Evolutionary conservation across 2,113 vertebrate genomes (phyloP), one percentile per base, ranked within the genome.

Genomic region (Lycaon pictus): DNA sequence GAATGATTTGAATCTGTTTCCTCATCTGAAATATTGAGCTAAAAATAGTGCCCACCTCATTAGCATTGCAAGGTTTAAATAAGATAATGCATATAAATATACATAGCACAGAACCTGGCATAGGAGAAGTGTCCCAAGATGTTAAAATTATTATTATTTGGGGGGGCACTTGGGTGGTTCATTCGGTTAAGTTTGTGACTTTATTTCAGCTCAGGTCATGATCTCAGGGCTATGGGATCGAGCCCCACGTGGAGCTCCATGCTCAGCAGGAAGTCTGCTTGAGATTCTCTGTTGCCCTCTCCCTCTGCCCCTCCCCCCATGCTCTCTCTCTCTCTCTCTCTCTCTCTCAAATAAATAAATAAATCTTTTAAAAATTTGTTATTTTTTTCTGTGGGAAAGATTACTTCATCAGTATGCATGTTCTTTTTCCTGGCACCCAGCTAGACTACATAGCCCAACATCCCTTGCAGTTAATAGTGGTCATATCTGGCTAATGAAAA

Each of bases 1-100:
- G 22, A 51, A 87, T 90, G 86, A 88, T 37, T 48, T 91, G 60
- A 86, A 67, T 19, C 72, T 97, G 27, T 93, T 90, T 97, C 32
- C 1, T 93, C 58, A 76, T 82, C 37, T 43, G 13, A 95, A 95
- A 97, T 87, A 53, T 0, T 74, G 27, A 15, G 7, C 27, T 92
- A 48, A 93, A 92, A 82, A 58, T 80, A 92, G 74, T 81, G n/a
- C 2, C 29, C 19, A 43, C 37, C n/a, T 96, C 82, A 84, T 63
- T 84, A 62, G 37, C 3, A 20, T 82, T 71, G 35, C 7, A 79
- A 84, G 29, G 11, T 58, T 90, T 86, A 88, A 83, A 65, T 15
- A 53, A 82, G 15, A 71, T 69, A 88, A 97, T 88, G 22, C n/a
- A 37, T 13, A 22, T 67, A 65, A 93, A 87, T 84, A 27, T 22